These are phyloP conservation scores for Neoseiulus cucumeris DNA, from an alignment of 1,140 invertebrate species.

Conservation along the genomic window DNA sequence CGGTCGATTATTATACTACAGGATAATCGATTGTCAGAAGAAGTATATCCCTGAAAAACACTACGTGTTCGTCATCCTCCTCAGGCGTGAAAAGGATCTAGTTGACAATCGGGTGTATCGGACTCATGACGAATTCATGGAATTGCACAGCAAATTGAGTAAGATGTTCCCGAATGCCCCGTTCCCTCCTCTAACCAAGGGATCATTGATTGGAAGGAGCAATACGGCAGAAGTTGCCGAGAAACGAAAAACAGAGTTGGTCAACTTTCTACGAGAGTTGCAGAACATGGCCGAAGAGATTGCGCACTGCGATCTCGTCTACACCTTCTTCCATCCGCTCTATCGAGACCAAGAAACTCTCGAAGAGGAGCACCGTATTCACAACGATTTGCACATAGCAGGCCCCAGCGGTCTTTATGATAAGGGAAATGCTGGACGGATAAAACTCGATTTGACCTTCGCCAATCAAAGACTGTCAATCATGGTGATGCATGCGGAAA, in stretches of 20 bases:
- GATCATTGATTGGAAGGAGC: conserved; percentile 59
- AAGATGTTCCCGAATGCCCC: conserved; percentile 73
- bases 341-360: conserved; percentile 49
- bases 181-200: conserved; percentile 46
- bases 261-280: conserved; percentile 61
- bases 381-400: not conserved
- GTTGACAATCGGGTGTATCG: conserved; percentile 70
- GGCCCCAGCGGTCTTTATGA: not conserved
- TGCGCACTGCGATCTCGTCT: conserved; percentile 81
- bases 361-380: not conserved
- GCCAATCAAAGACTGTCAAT: conserved; percentile 41
- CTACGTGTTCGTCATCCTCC: conserved; percentile 81
- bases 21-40: conserved; percentile 75
- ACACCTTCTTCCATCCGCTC: conserved; percentile 92
- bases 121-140: conserved; percentile 85
- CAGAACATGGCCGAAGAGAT: conserved; percentile 77
- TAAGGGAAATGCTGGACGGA: not conserved
- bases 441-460: conserved; percentile 6
- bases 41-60: conserved; percentile 92
- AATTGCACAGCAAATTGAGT: conserved; percentile 84
- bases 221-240: conserved; percentile 87
- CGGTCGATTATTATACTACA: conserved; percentile 62
- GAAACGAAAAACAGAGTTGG: conserved; percentile 60
- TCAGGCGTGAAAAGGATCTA: conserved; percentile 58
- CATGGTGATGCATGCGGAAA: conserved; percentile 69